Conservation (phyloP, 2,113 vertebrate species). For the Cyprinodon tularosa region DNA sequence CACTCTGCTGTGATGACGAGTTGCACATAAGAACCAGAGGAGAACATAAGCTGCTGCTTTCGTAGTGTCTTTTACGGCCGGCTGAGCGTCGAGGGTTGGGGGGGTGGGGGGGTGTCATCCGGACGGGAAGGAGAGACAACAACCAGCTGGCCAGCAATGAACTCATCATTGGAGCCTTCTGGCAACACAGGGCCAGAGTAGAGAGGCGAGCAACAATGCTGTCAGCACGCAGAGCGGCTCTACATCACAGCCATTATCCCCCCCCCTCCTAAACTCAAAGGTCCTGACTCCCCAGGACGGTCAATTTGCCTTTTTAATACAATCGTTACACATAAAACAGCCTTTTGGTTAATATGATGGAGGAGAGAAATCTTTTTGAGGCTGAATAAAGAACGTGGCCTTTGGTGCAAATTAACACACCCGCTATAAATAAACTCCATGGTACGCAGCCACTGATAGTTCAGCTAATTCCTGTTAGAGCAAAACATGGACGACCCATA, state of each 20-base stretch:
- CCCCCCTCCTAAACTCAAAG: too few species aligned
- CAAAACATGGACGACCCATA: not conserved
- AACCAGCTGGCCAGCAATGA: conserved; percentile 44
- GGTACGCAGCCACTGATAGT: not conserved
- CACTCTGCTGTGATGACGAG: conserved; percentile 3
- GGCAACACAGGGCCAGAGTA: conserved; percentile 15
- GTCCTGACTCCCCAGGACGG: not conserved
- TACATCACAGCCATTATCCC: not conserved
- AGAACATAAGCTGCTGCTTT: conserved; percentile 13
- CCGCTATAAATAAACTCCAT: not conserved
- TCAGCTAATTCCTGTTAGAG: not conserved
- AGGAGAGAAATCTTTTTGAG: not conserved
- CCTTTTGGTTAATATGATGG: not conserved
- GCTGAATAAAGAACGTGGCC: not conserved
- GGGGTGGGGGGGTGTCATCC: not conserved
- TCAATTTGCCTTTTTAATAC: not conserved
- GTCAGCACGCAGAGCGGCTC: conserved; percentile 9
- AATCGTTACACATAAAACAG: not conserved
- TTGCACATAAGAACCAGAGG: conserved; percentile 3
- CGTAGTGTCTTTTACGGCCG: not conserved
- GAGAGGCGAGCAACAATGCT: conserved; percentile 19
- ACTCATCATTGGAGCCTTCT: conserved; percentile 31
- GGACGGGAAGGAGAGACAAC: conserved; percentile 24
- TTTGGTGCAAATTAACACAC: not conserved
- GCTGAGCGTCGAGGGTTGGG: conserved; percentile 5